Percentiles rank a stretch among this genome's conserved stretches.
These are phyloP conservation scores for Peromyscus nudipes DNA, from an alignment of 2,797 vertebrate species.

Conservation along the genomic window DNA sequence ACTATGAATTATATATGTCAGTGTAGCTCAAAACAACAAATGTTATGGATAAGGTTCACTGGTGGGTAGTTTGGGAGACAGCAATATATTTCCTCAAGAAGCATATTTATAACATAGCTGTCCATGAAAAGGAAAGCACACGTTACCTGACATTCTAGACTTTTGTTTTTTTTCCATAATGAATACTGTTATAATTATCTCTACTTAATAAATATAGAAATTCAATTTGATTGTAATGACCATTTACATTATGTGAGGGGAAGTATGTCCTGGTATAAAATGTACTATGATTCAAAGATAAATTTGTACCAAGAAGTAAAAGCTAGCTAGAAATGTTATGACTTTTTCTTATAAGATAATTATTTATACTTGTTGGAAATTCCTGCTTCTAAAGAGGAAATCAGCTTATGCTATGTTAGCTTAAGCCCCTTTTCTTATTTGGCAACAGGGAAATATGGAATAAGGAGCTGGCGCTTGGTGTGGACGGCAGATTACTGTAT, in stretches of 20 bases:
- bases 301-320: not conserved
- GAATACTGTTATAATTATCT: not conserved
- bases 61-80: not conserved
- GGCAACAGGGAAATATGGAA: not conserved
- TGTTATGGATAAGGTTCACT: not conserved
- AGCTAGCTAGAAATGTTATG: constrained; percentile 38
- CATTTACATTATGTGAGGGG: not conserved
- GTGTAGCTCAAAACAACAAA: constrained; percentile 44
- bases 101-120: not conserved
- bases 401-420: not conserved
- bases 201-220: constrained; percentile 8
- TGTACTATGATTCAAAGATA: constrained; percentile 40
- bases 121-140: constrained; percentile 41
- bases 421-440: not conserved
- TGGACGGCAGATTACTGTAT: not conserved
- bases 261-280: constrained; percentile 42
- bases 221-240: constrained; percentile 24
- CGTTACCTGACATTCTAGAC: not conserved
- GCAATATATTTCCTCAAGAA: not conserved
- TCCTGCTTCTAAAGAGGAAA: not conserved
- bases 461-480: not conserved
- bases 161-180: not conserved
- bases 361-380: not conserved
- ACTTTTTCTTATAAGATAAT: constrained; percentile 42
- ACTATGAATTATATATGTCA: not conserved